Evolutionary conservation across 2,113 vertebrate genomes (phyloP).

Genomic region (Peromyscus californicus): DNA sequence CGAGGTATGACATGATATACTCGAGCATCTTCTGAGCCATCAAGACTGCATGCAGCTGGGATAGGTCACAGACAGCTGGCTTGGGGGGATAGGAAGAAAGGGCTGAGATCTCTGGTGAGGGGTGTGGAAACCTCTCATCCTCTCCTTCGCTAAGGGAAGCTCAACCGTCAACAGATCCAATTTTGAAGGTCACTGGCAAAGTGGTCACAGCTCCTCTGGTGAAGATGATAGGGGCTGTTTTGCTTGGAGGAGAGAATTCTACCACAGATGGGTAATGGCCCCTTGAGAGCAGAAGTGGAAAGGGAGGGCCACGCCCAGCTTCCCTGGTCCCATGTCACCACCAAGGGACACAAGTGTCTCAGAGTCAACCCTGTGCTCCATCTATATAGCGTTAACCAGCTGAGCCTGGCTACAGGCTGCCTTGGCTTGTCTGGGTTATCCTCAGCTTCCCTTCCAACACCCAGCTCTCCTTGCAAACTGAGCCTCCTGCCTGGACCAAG

Average conservation of each 20-base stretch:
- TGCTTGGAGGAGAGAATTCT: background rate
- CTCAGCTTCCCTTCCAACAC: background rate
- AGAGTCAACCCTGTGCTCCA: background rate
- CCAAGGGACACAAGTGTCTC: too few species aligned
- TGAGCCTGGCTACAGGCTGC: background rate
- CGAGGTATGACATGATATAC: background rate
- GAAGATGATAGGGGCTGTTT: too few species aligned
- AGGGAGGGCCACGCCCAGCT: background rate
- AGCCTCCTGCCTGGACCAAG: background rate
- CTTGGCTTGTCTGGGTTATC: background rate
- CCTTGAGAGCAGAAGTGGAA: background rate
- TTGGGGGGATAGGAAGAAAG: too few species aligned
- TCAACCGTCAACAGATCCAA: background rate
- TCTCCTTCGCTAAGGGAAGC: background rate
- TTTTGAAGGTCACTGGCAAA: background rate
- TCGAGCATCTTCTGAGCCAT: background rate
- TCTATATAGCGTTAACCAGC: too few species aligned
- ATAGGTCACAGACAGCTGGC: background rate
- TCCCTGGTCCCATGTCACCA: background rate
- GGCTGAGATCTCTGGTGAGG: background rate
- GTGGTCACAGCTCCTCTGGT: background rate
- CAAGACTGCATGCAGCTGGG: background rate
- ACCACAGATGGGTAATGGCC: background rate
- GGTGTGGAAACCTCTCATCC: too few species aligned
- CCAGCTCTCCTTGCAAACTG: background rate